Evolutionary conservation across 2,797 vertebrate genomes (phyloP).

Genomic region (Arctocebus calabarensis): DNA sequence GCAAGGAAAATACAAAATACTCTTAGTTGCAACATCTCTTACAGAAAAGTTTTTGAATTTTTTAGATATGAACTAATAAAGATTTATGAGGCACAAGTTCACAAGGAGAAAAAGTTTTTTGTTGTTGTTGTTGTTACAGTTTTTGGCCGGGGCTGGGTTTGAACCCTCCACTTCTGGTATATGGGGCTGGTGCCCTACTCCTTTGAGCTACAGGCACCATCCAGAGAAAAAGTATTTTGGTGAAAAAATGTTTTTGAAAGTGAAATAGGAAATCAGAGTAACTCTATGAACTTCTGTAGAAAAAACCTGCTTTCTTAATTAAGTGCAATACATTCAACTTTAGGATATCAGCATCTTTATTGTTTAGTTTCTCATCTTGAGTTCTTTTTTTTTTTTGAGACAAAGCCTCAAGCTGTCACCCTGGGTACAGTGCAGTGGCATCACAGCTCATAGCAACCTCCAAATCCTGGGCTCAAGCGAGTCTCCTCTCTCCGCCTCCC

Average conservation of each 20-base stretch:
- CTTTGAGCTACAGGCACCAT: too few relatives aligned
- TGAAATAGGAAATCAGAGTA: constrained; percentile 57
- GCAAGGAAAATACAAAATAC: constrained; percentile 26
- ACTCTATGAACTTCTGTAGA: constrained; percentile 11
- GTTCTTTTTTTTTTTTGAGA: constrained; percentile 47
- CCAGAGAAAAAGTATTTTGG: constrained; percentile 50
- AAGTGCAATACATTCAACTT: constrained; percentile 40
- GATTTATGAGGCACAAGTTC: constrained; percentile 59
- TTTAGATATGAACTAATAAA: constrained; percentile 60
- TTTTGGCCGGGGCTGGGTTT: too few relatives aligned
- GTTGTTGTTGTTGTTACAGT: too few relatives aligned
- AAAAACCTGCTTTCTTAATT: constrained; percentile 45
- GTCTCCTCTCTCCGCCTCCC: too few relatives aligned
- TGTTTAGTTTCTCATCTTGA: constrained; percentile 54
- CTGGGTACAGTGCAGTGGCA: too few relatives aligned
- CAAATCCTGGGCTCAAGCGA: too few relatives aligned
- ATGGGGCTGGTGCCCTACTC: too few relatives aligned
- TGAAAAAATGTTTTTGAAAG: constrained; percentile 23
- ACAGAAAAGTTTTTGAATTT: constrained; percentile 53
- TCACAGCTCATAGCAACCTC: too few relatives aligned
- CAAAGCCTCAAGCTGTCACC: too few relatives aligned
- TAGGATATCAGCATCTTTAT: constrained; percentile 38
- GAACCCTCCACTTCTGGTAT: too few relatives aligned
- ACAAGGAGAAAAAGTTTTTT: constrained; percentile 26
- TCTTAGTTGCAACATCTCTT: constrained; percentile 46